These are phyloP conservation scores for Neosilurus mollespiculum DNA, from an alignment of 2,797 vertebrate species.

Conservation along the genomic window DNA sequence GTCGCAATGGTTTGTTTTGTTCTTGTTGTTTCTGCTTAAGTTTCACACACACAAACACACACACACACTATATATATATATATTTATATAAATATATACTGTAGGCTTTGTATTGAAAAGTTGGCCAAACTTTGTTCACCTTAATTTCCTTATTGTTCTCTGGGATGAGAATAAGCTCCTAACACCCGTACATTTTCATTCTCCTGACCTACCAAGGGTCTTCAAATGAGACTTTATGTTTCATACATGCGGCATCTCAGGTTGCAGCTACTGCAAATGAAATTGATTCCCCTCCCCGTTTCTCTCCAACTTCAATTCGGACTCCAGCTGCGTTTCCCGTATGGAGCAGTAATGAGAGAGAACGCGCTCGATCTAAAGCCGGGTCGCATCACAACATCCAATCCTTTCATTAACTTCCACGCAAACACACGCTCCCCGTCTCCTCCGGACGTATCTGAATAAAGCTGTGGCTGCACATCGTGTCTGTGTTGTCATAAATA, in stretches of 20 bases:
- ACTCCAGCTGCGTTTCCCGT: conserved; percentile 84
- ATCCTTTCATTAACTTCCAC: conserved; percentile 81
- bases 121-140: conserved; percentile 48
- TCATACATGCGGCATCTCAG: conserved; percentile 77
- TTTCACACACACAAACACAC: background rate
- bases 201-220: conserved; percentile 68
- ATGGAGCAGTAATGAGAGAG: conserved; percentile 78
- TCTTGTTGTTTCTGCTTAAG: background rate
- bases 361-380: conserved; percentile 77
- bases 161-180: conserved; percentile 75
- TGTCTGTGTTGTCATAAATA: conserved; percentile 70
- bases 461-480: conserved; percentile 73
- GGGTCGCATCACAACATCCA: conserved; percentile 78
- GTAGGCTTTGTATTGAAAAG: conserved; percentile 7
- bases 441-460: conserved; percentile 69
- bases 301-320: conserved; percentile 79
- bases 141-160: conserved; percentile 70
- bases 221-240: conserved; percentile 83
- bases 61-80: background rate
- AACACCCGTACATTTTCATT: conserved; percentile 72
- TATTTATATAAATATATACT: no score
- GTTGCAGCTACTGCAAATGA: conserved; percentile 80
- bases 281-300: conserved; percentile 79
- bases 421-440: conserved; percentile 74
- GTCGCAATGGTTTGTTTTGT: background rate